Evolutionary conservation across 2,888 invertebrate species (phyloP).

Genomic region (Anoncus sp.): DNA sequence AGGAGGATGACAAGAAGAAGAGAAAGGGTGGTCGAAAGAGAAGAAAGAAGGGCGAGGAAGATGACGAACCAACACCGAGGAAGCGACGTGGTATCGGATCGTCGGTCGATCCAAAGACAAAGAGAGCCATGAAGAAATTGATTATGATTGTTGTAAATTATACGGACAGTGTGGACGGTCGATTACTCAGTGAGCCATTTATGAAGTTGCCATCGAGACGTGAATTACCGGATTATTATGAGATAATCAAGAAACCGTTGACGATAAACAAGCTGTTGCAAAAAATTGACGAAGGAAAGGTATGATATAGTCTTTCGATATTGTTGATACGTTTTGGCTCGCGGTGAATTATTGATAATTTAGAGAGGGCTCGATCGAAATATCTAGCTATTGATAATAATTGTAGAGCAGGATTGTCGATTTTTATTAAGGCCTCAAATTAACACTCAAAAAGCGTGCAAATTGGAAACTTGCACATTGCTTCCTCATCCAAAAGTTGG

Average conservation of each 20-base stretch:
- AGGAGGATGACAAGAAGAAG: constrained; percentile 87
- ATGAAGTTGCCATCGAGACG: constrained; percentile 97
- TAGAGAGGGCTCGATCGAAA: too few relatives aligned
- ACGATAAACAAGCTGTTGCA: constrained; percentile 97
- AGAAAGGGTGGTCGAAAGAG: constrained; percentile 85
- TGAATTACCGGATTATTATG: constrained; percentile 98
- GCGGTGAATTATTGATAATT: background rate
- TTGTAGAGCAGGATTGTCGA: too few relatives aligned
- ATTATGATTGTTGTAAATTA: constrained; percentile 95
- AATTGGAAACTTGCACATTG: too few relatives aligned
- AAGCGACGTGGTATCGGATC: constrained; percentile 83
- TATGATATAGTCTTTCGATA: constrained; percentile 75
- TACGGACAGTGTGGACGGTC: constrained; percentile 91
- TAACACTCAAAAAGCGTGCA: too few relatives aligned
- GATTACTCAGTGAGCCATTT: constrained; percentile 96
- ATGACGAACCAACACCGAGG: constrained; percentile 85
- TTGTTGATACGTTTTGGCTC: background rate
- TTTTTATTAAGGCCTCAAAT: too few relatives aligned
- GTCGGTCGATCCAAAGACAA: constrained; percentile 86
- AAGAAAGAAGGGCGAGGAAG: constrained; percentile 85
- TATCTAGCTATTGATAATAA: too few relatives aligned
- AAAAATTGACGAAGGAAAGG: constrained; percentile 94
- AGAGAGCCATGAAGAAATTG: constrained; percentile 93
- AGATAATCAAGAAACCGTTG: constrained; percentile 97
- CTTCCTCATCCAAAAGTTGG: too few relatives aligned